These are phyloP conservation scores for Habroteleia sp. DNA, from an alignment of 2,888 invertebrate genomes.

Conservation along the genomic window DNA sequence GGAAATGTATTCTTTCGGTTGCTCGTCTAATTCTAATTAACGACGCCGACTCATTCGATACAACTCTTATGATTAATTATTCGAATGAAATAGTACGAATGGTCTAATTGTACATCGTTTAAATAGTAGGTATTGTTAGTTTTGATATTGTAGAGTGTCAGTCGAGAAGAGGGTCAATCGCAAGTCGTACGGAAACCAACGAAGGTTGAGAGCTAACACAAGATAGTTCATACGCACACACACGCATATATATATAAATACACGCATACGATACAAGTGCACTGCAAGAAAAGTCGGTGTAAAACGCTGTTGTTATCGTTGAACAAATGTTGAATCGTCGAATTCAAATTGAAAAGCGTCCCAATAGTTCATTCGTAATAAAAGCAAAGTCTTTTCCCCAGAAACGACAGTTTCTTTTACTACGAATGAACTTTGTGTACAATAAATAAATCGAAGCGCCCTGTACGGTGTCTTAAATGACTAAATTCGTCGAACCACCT, in stretches of 20 bases:
- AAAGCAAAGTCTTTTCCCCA: not conserved
- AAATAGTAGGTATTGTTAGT: constrained; percentile 55
- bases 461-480: no score
- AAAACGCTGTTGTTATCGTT: constrained; percentile 13
- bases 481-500: no score
- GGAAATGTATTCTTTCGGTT: not conserved
- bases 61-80: constrained; percentile 45
- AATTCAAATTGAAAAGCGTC: not conserved
- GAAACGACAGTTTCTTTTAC: not conserved
- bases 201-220: constrained; percentile 31
- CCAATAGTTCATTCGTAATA: not conserved
- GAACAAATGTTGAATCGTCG: constrained; percentile 7
- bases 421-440: not conserved
- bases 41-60: constrained; percentile 27
- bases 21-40: not conserved
- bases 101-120: constrained; percentile 50
- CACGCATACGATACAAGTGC: constrained; percentile 51
- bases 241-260: constrained; percentile 44
- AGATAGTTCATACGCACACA: constrained; percentile 53
- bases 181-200: constrained; percentile 39
- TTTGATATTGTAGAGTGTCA: constrained; percentile 62
- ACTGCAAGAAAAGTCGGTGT: constrained; percentile 51
- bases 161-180: constrained; percentile 55
- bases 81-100: constrained; percentile 49
- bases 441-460: no score